Conservation (phyloP, 2,797 vertebrate genomes). For the Fringilla coelebs region DNA sequence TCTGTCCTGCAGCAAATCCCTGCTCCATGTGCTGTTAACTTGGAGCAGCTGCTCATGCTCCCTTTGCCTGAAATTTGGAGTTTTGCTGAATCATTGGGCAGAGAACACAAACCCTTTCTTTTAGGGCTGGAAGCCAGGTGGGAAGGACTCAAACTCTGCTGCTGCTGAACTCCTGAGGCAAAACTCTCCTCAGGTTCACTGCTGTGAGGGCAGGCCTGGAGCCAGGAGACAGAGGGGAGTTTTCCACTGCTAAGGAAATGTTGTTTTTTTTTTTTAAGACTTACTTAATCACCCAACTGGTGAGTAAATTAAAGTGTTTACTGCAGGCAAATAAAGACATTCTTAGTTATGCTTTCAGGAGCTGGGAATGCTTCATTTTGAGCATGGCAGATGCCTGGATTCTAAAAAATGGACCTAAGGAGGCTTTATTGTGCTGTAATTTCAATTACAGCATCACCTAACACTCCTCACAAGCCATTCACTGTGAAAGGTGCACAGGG, state of each 20-base stretch:
- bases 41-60: neutral
- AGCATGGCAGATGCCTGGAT: neutral
- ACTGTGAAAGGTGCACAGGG: neutral
- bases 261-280: accelerated
- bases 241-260: slow-evolving; percentile 25
- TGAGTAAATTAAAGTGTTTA: neutral
- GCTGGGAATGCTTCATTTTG: neutral
- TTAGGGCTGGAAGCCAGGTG: slow-evolving; percentile 34
- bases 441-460: neutral
- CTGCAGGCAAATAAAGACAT: neutral
- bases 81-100: slow-evolving; percentile 45
- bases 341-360: neutral
- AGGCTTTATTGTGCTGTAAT: neutral
- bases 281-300: neutral
- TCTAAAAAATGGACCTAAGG: neutral
- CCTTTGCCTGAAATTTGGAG: neutral
- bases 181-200: neutral
- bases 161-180: neutral
- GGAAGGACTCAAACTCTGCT: slow-evolving; percentile 4
- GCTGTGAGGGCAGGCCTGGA: neutral
- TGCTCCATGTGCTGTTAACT: neutral
- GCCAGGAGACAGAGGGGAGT: neutral
- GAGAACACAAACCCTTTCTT: neutral
- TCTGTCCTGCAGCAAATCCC: neutral
- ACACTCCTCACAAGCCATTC: neutral